A percentile compares a stretch with the other conserved stretches of the same genome.
Conservation (phyloP, 2,888 invertebrate genomes). For the Drosophila mulleri region DNA sequence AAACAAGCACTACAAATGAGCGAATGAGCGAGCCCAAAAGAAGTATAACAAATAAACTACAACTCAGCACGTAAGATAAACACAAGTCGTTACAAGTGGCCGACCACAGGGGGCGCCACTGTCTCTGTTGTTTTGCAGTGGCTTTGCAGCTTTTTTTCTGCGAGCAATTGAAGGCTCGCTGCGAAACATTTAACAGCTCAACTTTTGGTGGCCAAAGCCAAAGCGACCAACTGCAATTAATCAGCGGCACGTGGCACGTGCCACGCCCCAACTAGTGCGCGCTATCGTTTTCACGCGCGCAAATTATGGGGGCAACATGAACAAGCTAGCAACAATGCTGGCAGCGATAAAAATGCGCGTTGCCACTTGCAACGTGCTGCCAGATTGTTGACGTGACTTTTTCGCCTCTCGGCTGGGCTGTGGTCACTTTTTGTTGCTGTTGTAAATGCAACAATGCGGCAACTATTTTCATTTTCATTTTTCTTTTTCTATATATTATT, state of each 20-base stretch:
- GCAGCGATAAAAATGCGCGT: conserved; percentile 64
- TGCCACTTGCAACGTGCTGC: conserved; percentile 77
- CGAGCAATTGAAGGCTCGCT: conserved; percentile 35
- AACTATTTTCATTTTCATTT: conserved; percentile 59
- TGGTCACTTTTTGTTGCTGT: conserved; percentile 8
- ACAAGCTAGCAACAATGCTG: conserved; percentile 34
- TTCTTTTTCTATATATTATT: conserved; percentile 12
- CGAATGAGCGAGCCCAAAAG: conserved; percentile 33
- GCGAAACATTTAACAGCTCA: conserved; percentile 65
- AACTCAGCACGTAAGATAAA: conserved; percentile 69
- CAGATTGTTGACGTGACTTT: conserved; percentile 74
- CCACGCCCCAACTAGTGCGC: conserved; percentile 23
- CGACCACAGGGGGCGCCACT: conserved; percentile 28
- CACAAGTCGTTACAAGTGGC: conserved; percentile 29
- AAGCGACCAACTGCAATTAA: conserved; percentile 63
- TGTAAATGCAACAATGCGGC: conserved; percentile 55
- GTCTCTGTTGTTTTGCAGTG: not conserved
- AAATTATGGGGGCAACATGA: conserved; percentile 55
- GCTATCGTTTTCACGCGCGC: conserved; percentile 66
- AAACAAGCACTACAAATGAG: conserved; percentile 34
- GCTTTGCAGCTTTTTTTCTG: conserved; percentile 1
- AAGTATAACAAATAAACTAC: conserved; percentile 62
- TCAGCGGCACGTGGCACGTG: conserved; percentile 70
- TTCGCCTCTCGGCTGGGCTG: conserved; percentile 9
- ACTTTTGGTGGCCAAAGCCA: conserved; percentile 48